Evolutionary conservation across 2,888 invertebrate species (phyloP).

Genomic region (Hypselothyrea guttata): DNA sequence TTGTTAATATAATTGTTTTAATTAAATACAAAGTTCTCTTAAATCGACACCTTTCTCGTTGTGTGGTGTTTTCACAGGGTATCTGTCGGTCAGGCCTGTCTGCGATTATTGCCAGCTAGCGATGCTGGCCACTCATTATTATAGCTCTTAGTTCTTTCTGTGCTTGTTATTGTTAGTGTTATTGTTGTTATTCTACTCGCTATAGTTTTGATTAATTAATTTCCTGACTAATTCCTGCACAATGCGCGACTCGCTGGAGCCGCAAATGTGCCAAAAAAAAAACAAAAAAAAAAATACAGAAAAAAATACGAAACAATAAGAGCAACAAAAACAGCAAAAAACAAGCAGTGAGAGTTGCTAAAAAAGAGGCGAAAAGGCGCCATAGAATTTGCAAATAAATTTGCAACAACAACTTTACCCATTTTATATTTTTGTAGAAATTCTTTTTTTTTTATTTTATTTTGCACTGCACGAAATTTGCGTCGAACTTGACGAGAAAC

Average conservation of each 20-base stretch:
- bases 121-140: conserved; percentile 39
- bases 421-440: conserved; percentile 26
- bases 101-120: conserved; percentile 17
- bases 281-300: conserved; percentile 11
- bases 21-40: not conserved
- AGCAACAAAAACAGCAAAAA: not conserved
- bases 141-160: conserved; percentile 9
- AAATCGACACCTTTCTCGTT: no score
- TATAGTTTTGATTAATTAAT: conserved; percentile 75
- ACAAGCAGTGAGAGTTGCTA: not conserved
- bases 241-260: conserved; percentile 72
- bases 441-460: conserved; percentile 24
- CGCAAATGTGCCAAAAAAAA: conserved; percentile 61
- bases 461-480: conserved; percentile 38
- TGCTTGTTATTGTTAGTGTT: conserved; percentile 6
- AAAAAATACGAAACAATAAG: not conserved
- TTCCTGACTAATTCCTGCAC: conserved; percentile 75
- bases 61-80: no score
- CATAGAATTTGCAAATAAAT: conserved; percentile 20
- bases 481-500: conserved; percentile 4
- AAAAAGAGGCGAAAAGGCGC: not conserved
- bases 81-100: not conserved
- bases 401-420: conserved; percentile 42
- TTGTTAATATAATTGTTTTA: no score
- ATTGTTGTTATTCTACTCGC: conserved; percentile 40